Base-by-base conservation (phyloP, 2,797 vertebrate genomes). In the Poliocrania exsul region DNA sequence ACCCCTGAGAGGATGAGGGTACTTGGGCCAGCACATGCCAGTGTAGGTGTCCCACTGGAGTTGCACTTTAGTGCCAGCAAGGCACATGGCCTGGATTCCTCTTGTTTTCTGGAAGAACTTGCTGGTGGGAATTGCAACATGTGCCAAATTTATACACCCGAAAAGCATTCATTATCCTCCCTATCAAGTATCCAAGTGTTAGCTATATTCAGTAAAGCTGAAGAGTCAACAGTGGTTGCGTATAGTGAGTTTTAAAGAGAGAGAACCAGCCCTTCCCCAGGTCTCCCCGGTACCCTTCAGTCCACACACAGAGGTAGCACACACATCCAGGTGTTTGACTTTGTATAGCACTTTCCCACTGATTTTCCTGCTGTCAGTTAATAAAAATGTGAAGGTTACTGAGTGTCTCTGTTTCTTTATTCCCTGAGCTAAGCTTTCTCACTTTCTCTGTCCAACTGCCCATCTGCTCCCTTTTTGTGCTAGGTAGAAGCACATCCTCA, bases 371-470 rank as follows among this genome's bases (percentile, higher is more conserved):
- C 47, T 49, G 49, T 38, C 56, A 57, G 56, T 81, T 93, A 92
- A 95, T 93, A 95, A 91, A 95, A 90, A 50, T 14, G 16, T 88
- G 57, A 86, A 64, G 77, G 13, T 81, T 84, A 77, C 56, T 0
- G 18, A 64, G 56, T 70, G 44, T 89, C 25, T 75, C 40, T 67
- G 82, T 5, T 5, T 65, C 70, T 92, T 91, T 67, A 61, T 86
- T 93, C 77, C 67, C 67, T 3, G 2, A 74, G 70, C 51, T 84
- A 40, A 92, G 46, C 44, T 91, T 91, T 93, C 72, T 88, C 6
- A 1, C 19, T 83, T n/a, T 54, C 28, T 28, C 29, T 88, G 18
- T 54, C 60, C 9, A 4, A 4, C 65, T 86, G n/a, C 54, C 54
- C 44, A 21, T 81, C 24, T 85, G 46, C 20, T 31, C 0, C 37